These are phyloP conservation scores for Perognathus longimembris DNA, from an alignment of 2,113 vertebrate species.

Conservation along the genomic window DNA sequence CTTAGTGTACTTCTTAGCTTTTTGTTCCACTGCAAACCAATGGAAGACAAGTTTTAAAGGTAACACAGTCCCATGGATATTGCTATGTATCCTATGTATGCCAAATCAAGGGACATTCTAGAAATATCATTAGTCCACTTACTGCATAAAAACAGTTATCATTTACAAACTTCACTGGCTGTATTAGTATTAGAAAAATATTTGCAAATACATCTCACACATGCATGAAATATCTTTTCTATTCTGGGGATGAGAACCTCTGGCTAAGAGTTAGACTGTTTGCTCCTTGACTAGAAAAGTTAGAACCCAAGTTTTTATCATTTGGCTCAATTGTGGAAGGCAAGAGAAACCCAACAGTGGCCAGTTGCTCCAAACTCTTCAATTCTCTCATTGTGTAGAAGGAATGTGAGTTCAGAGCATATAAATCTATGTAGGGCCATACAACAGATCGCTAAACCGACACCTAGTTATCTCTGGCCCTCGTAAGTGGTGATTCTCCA, in stretches of 20 bases:
- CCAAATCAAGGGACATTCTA: neutral
- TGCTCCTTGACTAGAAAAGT: conserved; percentile 7
- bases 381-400: conserved; percentile 4
- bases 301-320: conserved; percentile 5
- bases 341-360: neutral
- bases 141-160: neutral
- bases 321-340: neutral
- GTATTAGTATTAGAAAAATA: conserved; percentile 2
- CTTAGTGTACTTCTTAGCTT: conserved; percentile 23
- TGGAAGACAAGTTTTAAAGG: conserved; percentile 25
- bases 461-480: neutral
- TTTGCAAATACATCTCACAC: neutral
- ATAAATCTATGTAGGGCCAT: neutral
- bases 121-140: neutral
- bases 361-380: neutral
- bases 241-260: neutral
- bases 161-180: conserved; percentile 33
- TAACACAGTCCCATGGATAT: neutral
- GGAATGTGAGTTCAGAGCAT: neutral
- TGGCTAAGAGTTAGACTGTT: neutral
- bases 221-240: neutral
- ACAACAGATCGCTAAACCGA: neutral
- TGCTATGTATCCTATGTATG: neutral
- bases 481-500: neutral
- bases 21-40: neutral